These are phyloP conservation scores for Calliopum simillimum DNA, from an alignment of 2,888 invertebrate species.

Conservation along the genomic window DNA sequence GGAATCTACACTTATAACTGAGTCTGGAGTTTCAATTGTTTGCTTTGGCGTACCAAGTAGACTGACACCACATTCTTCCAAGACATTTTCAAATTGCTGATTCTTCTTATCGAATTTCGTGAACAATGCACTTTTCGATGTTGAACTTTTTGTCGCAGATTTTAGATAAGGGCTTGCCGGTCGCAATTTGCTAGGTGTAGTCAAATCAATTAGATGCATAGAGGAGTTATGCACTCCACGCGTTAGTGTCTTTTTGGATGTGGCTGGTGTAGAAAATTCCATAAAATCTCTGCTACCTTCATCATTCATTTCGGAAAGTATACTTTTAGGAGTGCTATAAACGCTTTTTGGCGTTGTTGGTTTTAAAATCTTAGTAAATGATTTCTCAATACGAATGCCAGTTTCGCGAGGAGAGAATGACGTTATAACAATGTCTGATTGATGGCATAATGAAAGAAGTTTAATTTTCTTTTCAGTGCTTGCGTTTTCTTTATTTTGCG, in stretches of 20 bases:
- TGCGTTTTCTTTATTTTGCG: slow-evolving; percentile 56
- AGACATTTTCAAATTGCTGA: slow-evolving; percentile 1
- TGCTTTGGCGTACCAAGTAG: slow-evolving; percentile 35
- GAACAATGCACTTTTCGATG: too few relatives aligned
- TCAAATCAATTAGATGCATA: slow-evolving; percentile 63
- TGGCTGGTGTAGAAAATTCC: slow-evolving; percentile 56
- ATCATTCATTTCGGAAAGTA: slow-evolving; percentile 50
- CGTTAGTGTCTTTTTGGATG: slow-evolving; percentile 47
- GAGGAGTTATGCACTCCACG: slow-evolving; percentile 48
- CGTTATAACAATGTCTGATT: slow-evolving; percentile 61
- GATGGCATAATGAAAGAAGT: slow-evolving; percentile 46
- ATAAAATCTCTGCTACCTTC: slow-evolving; percentile 52
- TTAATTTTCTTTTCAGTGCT: slow-evolving; percentile 46
- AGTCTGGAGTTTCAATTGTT: slow-evolving; percentile 43
- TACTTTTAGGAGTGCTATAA: slow-evolving; percentile 54
- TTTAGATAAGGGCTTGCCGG: slow-evolving; percentile 37
- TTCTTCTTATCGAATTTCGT: background rate
- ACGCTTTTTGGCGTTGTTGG: slow-evolving; percentile 50
- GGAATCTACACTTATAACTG: slow-evolving; percentile 53
- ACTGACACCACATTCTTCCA: slow-evolving; percentile 31
- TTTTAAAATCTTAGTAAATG: slow-evolving; percentile 57
- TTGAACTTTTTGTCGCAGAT: slow-evolving; percentile 28
- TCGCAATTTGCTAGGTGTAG: slow-evolving; percentile 56
- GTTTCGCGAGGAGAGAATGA: slow-evolving; percentile 63
- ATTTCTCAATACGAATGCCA: slow-evolving; percentile 57